Evolutionary conservation across 1,140 invertebrate genomes (phyloP), one percentile per base, ranked within the genome.

Genomic region (Bombyx mandarina): DNA sequence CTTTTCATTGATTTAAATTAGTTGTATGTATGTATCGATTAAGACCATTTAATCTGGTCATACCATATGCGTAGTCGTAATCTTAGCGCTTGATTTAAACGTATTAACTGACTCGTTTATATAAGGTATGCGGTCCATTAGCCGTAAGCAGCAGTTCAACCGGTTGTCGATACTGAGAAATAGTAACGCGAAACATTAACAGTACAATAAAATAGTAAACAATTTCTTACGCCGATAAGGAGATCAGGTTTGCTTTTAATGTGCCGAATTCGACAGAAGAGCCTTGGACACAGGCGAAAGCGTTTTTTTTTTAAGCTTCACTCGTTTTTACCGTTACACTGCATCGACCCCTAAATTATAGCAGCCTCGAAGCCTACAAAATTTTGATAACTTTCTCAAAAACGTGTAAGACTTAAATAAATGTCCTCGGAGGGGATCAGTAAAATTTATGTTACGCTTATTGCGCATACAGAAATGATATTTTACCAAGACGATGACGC

Each of bases 361-460:
- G 72, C 71, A 75, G 69, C 75, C 75, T 74, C 66, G 55, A 77
- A 72, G 63, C 73, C 75, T 61, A 77, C 75, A 73, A 77, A 58
- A 67, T 56, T 67, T 69, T 69, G 59, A 66, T 69, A 66, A 77
- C 77, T 80, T 80, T 80, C 77, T 67, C 71, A 57, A 52, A 56
- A 55, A 35, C 61, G 50, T 12, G 48, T 53, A 22, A 43, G 8
- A 45, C 49, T 26, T 47, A 12, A 52, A 42, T 43, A 51, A 51
- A 50, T 60, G 53, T 54, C 52, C 48, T 44, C 54, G 52, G 59
- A 60, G 60, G 64, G 54, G 48, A 67, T 62, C 54, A 58, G 51
- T 54, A 58, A 52, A 47, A 56, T 62, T 61, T 63, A 63, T 47
- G 50, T 52, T 48, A 51, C 43, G 35, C 48, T 51, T 56, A 52